Percentiles rank a stretch among this genome's conserved stretches.
These are phyloP conservation scores for Lepidothrix coronata DNA, from an alignment of 2,113 vertebrate genomes.

Conservation along the genomic window DNA sequence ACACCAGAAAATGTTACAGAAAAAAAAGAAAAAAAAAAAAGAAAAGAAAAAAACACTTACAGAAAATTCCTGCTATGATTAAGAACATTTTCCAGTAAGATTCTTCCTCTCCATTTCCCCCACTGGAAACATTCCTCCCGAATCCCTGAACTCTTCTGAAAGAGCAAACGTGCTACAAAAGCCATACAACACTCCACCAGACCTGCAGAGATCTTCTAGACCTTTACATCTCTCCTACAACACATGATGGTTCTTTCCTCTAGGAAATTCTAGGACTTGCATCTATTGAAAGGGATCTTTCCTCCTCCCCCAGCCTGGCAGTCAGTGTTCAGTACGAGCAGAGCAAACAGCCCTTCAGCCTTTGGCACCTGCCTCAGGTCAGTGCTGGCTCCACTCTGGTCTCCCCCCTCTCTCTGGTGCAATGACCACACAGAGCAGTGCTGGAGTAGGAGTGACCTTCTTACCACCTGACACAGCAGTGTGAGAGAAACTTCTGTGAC, in stretches of 20 bases:
- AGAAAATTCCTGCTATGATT: constrained; percentile 39
- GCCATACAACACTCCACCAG: not conserved
- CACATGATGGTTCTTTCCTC: not conserved
- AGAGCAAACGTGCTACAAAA: not conserved
- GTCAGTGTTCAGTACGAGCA: accelerated
- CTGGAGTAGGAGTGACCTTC: not conserved
- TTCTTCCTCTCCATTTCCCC: not conserved
- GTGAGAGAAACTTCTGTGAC: not conserved
- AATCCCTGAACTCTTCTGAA: not conserved
- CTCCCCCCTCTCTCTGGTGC: accelerated
- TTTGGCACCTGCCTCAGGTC: not conserved
- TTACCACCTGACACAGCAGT: not conserved
- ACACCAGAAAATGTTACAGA: not conserved
- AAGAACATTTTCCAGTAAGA: constrained; percentile 8
- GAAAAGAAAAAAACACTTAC: not conserved
- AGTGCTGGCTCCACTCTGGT: accelerated
- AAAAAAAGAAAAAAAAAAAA: not conserved
- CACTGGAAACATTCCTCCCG: not conserved
- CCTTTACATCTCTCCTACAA: not conserved
- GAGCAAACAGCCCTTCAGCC: not conserved
- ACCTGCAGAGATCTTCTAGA: not conserved
- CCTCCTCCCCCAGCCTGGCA: not conserved
- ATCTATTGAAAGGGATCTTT: not conserved
- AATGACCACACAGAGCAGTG: not conserved
- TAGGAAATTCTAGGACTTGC: not conserved